Base-by-base conservation (phyloP, 1,140 invertebrate species). In the Diachasmimorpha longicaudata region DNA sequence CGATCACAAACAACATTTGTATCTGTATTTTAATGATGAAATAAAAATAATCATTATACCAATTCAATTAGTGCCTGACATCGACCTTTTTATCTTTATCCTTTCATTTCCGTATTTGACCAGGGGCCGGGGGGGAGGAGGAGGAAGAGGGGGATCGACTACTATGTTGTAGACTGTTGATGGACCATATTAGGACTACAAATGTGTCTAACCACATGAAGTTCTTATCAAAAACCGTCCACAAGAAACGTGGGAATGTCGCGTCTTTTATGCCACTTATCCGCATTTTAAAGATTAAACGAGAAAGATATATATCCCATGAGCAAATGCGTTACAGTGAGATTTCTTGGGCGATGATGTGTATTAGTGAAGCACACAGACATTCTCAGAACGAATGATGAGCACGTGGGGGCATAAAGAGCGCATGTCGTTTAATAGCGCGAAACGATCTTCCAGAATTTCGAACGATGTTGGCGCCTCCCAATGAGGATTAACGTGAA, bases 191-290 rank as follows among this genome's bases (percentile, higher is more conserved):
- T 55, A n/a, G n/a, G 1, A 16, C 14, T 55, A 14, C 48, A 55
- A 19, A 2, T 55, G 13, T 55, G 48, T 1, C 8, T 55, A 55
- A 55, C 8, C 48, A 55, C 48, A 55, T 55, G 19, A 48, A 85
- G 58, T 77, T 73, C 77, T 87, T 87, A 87, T 87, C 85, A 80
- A 82, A 83, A 81, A 82, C 76, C 79, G 81, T 81, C 76, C 79
- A 52, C 77, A 70, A 76, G 76, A 78, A 82, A 84, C 86, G 86
- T 87, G 86, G 86, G 86, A 86, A 87, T 86, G 81, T 83, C 81
- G 83, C 83, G 80, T 81, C 81, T 85, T 83, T 83, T 81, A 81
- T 79, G 79, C 79, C 82, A 85, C 83, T 84, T 84, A 84, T 84
- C 76, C 82, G 79, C 80, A 75, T 63, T 79, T 83, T 84, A 72